Evolutionary conservation across 2,797 vertebrate genomes (phyloP), one percentile per base, ranked within the genome.

Genomic region (Caiman crocodilus): DNA sequence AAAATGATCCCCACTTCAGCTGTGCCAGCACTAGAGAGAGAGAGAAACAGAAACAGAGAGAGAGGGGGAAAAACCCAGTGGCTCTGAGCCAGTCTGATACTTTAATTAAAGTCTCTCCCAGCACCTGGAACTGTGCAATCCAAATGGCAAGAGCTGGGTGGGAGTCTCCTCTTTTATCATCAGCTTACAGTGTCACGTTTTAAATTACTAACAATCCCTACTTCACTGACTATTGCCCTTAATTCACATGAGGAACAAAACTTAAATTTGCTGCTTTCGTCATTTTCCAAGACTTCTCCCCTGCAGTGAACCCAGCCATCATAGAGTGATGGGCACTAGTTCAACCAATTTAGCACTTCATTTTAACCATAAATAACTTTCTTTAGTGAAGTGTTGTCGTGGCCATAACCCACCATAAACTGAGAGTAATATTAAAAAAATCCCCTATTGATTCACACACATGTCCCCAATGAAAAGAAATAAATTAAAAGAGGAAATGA

Each of bases 21-120:
- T 85, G 23, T 55, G 32, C 87, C 92, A 89, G 87, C 56, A 11
- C 5, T 13, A 74, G 35, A 59, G 23, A 28, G 55, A 64, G 20
- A 6, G 77, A 16, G 56, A 10, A 21, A 57, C 58, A 88, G 89
- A 17, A 50, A 50, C 42, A 59, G 20, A 28, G 55, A 64, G 20
- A 6, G 77, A 16, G 56, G 8, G 18, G 55, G 69, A 88, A 17
- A 61, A 79, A 4, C 4, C 17, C 7, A 0, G 71, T 65, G 59
- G 89, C 94, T 75, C 82, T 12, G 14, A 59, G 91, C 86, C 93
- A 94, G 75, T 3, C 50, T 87, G 56, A 83, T 87, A 92, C 55
- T 91, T 96, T 64, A 76, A 93, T 92, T 86, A 50, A 90, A 91
- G 83, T 78, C 89, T 7, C 59, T 94, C 79, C 60, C 77, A 89